Evolutionary conservation across 2,888 invertebrate genomes (phyloP), one percentile per base, ranked within the genome.

Genomic region (Creontiades dilutus): DNA sequence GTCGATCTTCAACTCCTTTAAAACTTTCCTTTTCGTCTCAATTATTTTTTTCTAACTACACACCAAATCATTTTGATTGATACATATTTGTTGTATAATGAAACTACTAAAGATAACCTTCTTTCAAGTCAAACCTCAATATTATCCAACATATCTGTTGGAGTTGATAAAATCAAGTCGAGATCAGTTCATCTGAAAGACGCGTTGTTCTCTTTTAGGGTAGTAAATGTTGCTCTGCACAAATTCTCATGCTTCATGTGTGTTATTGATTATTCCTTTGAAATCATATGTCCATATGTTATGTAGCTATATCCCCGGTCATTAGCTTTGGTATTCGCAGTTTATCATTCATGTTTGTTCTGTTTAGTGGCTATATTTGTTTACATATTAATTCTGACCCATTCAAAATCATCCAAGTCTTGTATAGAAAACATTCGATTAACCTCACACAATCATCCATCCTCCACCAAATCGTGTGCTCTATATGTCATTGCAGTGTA

Each of bases 181-280:
- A 37, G 37, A 7, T 2, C 37, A 7, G 7, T 37, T 37, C 37
- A 2, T 4, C 37, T 37, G 37, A 37, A 37, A 37, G 37, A 37
- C 37, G 2, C 2, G 37, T 37, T 37, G 37, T 37, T 68, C 11
- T 27, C 12, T 4, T 68, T 68, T 68, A 68, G 68, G 27, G 68
- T 68, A 68, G 68, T 68, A 3, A 68, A 23, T 68, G 68, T 52
- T 68, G 68, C 23, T 23, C 23, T 23, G 68, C 68, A 68, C 68
- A 23, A 19, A 23, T n/a, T 19, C 3, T 61, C 61, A 61, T 61
- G 68, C 68, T 68, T 68, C 23, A 68, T 68, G 27, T 68, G 23
- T 23, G 68, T 19, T 61, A 68, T 19, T 68, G 19, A 68, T 23
- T 12, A 61, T 23, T 68, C 68, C n/a, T 23, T 13, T 68, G 68